Conservation (phyloP, 2,113 vertebrate genomes). For the Callaeas wilsoni region DNA sequence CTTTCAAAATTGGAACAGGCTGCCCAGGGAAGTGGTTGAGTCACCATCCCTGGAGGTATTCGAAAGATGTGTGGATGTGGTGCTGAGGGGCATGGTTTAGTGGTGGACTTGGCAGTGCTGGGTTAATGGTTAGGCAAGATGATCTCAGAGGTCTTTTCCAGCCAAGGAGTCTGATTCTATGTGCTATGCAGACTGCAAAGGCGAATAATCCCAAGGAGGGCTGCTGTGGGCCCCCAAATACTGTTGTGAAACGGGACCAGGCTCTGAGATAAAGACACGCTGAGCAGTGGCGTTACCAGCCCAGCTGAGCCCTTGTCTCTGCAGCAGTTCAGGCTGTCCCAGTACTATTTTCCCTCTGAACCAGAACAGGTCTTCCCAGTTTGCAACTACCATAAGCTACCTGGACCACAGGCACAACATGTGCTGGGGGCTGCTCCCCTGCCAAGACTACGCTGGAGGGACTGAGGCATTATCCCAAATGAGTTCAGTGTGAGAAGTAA, state of each 20-base stretch:
- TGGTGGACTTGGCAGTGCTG: background rate
- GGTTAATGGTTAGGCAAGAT: background rate
- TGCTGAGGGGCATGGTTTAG: background rate
- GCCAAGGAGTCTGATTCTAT: too few relatives aligned
- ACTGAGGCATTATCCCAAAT: background rate
- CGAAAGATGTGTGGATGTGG: background rate
- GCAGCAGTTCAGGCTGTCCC: background rate
- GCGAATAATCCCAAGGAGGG: background rate
- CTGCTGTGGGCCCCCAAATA: background rate
- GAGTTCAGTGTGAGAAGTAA: background rate
- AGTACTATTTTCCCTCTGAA: background rate
- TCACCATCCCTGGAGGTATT: background rate
- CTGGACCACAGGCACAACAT: background rate
- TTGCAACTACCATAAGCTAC: background rate
- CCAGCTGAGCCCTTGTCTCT: background rate
- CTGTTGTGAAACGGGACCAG: background rate
- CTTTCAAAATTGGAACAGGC: background rate
- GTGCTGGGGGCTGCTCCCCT: background rate
- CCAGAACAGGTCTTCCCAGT: background rate
- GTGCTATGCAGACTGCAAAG: background rate
- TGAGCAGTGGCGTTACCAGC: background rate
- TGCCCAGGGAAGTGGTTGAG: background rate
- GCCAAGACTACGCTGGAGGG: too few relatives aligned
- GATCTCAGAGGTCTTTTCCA: background rate
- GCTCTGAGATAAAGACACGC: fast-evolving